phyloP scores from a whole-genome alignment of 1,140 invertebrate species.

The Drosophila albomicans region DNA sequence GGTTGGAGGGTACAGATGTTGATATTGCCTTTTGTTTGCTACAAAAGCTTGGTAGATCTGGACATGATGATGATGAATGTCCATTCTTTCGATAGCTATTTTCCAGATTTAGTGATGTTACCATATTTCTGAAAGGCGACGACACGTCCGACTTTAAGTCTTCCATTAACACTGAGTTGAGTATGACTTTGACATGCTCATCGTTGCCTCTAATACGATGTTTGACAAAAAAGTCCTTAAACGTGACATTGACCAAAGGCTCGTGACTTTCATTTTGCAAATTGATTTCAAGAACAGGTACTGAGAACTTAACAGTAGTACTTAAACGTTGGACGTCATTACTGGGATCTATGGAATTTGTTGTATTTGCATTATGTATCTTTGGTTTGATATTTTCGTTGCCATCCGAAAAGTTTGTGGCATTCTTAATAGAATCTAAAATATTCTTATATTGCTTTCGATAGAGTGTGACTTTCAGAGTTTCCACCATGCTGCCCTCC shows the following conservation, averaged over 20 bases:
- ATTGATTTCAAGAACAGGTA: slow-evolving; percentile 90
- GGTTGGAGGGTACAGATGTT: slow-evolving; percentile 89
- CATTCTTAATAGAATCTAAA: slow-evolving; percentile 89
- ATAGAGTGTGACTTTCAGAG: slow-evolving; percentile 93
- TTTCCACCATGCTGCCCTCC: slow-evolving; percentile 92
- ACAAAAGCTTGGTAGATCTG: slow-evolving; percentile 87
- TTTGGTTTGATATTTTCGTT: slow-evolving; percentile 39
- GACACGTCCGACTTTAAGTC: slow-evolving; percentile 92
- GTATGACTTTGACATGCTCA: slow-evolving; percentile 90
- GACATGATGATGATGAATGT: slow-evolving; percentile 93
- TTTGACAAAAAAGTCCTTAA: slow-evolving; percentile 92
- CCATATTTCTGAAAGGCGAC: slow-evolving; percentile 92
- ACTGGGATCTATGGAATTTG: slow-evolving; percentile 22
- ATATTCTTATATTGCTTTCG: slow-evolving; percentile 95
- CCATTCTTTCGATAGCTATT: slow-evolving; percentile 59
- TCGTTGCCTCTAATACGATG: slow-evolving; percentile 88
- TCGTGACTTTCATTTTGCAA: slow-evolving; percentile 87
- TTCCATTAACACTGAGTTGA: slow-evolving; percentile 94
- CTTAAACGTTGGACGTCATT: slow-evolving; percentile 39
- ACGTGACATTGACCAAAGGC: slow-evolving; percentile 91
- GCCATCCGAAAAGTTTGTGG: slow-evolving; percentile 72
- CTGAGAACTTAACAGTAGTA: slow-evolving; percentile 88
- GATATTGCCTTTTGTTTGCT: slow-evolving; percentile 58
- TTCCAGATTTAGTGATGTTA: slow-evolving; percentile 89
- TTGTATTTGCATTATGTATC: slow-evolving; percentile 30